Percentiles rank a stretch among this genome's conserved stretches.
Evolutionary conservation across 1,140 invertebrate species (phyloP).

Genomic region (Drosophila busckii): DNA sequence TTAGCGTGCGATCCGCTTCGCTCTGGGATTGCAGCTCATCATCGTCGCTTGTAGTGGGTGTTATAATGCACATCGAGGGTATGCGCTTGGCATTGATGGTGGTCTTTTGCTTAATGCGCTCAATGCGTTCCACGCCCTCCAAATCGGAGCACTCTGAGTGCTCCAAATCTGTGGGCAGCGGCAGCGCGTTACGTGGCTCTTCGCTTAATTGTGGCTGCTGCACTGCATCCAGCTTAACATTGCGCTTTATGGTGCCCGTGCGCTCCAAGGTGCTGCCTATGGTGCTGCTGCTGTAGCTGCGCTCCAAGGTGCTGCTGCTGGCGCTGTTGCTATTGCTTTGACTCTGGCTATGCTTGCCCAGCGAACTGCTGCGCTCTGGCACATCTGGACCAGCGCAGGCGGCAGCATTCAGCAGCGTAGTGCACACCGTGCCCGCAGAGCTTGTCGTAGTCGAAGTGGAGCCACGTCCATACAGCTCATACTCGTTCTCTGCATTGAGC

Average conservation of each 20-base stretch:
- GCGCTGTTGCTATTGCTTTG: slow-evolving; percentile 78
- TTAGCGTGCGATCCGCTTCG: slow-evolving; percentile 56
- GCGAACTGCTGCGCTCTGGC: slow-evolving; percentile 87
- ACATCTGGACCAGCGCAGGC: slow-evolving; percentile 82
- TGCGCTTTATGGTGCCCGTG: slow-evolving; percentile 80
- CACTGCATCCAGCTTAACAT: slow-evolving; percentile 54
- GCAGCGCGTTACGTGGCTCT: slow-evolving; percentile 24
- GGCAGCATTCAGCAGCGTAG: slow-evolving; percentile 82
- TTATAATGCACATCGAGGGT: slow-evolving; percentile 95
- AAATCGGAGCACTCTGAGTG: slow-evolving; percentile 90
- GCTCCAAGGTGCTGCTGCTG: slow-evolving; percentile 81
- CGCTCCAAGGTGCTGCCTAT: slow-evolving; percentile 80
- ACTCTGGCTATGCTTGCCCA: slow-evolving; percentile 80
- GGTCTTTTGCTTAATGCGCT: slow-evolving; percentile 91
- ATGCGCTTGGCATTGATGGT: slow-evolving; percentile 92
- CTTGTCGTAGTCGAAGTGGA: slow-evolving; percentile 93
- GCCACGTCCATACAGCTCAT: slow-evolving; percentile 92
- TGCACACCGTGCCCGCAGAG: slow-evolving; percentile 92
- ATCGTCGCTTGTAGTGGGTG: slow-evolving; percentile 91
- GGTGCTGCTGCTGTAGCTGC: slow-evolving; percentile 81
- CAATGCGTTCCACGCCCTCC: slow-evolving; percentile 90
- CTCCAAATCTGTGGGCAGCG: slow-evolving; percentile 78
- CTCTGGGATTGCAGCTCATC: slow-evolving; percentile 82
- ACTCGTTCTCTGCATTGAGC: slow-evolving; percentile 89
- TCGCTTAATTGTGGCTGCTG: slow-evolving; percentile 1